These are phyloP conservation scores for Daubentonia madagascariensis DNA, from an alignment of 2,113 vertebrate species.

Conservation along the genomic window DNA sequence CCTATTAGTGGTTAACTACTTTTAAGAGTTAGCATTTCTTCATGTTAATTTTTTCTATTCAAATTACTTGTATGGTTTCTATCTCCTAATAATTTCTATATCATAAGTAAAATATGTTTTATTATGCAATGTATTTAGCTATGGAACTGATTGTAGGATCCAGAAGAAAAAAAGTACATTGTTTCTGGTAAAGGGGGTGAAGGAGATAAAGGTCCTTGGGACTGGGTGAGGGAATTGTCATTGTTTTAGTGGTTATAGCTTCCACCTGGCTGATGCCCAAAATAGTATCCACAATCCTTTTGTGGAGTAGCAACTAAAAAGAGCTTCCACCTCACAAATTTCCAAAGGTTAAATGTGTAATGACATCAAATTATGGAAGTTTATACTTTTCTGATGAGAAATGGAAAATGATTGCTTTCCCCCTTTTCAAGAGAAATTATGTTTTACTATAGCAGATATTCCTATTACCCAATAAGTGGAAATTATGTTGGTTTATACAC, in stretches of 20 bases:
- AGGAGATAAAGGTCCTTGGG: too few species aligned
- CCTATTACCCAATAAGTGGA: not conserved
- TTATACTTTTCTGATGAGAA: not conserved
- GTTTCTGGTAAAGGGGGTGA: too few species aligned
- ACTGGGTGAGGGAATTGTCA: not conserved
- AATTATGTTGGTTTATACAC: not conserved
- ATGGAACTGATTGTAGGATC: too few species aligned
- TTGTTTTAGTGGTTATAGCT: not conserved
- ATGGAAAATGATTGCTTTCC: not conserved
- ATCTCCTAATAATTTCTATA: too few species aligned
- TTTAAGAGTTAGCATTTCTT: too few species aligned
- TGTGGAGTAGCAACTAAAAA: not conserved
- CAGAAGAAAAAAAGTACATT: too few species aligned
- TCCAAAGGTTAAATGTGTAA: not conserved
- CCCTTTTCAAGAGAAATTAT: not conserved
- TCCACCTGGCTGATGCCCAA: not conserved
- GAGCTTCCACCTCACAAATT: not conserved
- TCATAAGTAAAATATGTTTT: too few species aligned
- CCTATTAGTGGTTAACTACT: too few species aligned
- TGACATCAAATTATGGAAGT: not conserved
- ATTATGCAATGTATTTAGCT: too few species aligned
- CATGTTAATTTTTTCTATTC: too few species aligned
- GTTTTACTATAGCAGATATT: not conserved
- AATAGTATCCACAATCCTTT: not conserved
- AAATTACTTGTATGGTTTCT: too few species aligned